Evolutionary conservation across 2,888 invertebrate species (phyloP).

Genomic region (Hirtodrosophila histrioides): DNA sequence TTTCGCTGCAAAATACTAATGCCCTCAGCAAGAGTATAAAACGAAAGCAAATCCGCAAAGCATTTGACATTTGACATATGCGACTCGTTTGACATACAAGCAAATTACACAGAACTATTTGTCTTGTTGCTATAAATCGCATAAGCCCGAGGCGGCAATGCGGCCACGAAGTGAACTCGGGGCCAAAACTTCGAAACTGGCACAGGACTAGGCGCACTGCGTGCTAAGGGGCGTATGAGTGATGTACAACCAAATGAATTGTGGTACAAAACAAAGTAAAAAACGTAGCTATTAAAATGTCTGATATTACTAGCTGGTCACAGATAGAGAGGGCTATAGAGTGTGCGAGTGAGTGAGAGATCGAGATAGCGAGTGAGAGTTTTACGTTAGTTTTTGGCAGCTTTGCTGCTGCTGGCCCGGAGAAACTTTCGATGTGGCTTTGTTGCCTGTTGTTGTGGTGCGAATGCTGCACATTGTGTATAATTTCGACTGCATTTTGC

Average conservation of each 20-base stretch:
- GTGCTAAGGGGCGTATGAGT: conserved; percentile 34
- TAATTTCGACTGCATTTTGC: conserved; percentile 71
- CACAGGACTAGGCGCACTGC: conserved; percentile 17
- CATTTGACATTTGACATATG: conserved; percentile 76
- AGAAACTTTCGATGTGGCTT: conserved; percentile 57
- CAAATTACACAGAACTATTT: conserved; percentile 76
- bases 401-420: conserved; percentile 39
- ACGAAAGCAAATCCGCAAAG: conserved; percentile 40
- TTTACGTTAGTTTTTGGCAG: conserved; percentile 49
- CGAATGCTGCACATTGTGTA: conserved; percentile 50
- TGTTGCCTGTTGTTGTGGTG: conserved; percentile 42
- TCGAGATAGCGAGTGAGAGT: conserved; percentile 14
- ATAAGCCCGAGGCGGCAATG: conserved; percentile 52
- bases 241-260: conserved; percentile 41
- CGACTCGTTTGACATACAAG: conserved; percentile 73
- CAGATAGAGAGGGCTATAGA: not conserved
- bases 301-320: conserved; percentile 4
- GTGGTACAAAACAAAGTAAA: conserved; percentile 5
- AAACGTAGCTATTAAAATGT: conserved; percentile 49
- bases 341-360: not conserved
- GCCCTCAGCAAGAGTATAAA: too few species aligned
- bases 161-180: conserved; percentile 19
- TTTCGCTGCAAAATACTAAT: too few species aligned
- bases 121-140: conserved; percentile 64
- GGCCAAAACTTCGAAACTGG: conserved; percentile 19